Evolutionary conservation across 2,113 vertebrate species (phyloP), one percentile per base, ranked within the genome.

Genomic region (Neopipo cinnamomea): DNA sequence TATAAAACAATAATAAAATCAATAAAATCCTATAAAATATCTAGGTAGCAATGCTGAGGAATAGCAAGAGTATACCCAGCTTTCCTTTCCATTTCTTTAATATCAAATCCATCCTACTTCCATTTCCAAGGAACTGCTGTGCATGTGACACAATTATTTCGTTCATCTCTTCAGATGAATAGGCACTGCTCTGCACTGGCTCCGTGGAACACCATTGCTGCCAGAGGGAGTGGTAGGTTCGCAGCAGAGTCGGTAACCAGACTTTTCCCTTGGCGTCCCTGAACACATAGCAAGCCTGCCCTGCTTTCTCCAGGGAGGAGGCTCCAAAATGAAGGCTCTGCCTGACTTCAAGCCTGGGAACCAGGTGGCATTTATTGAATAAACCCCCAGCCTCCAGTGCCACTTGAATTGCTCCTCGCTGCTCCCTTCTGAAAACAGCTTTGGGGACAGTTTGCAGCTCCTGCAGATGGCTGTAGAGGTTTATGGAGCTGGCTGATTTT

Each of bases 381-480:
- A 1, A 67, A 68, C 9, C 2, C 0, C 22, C 31, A 56, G 19
- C 52, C 66, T 88, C n/a, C 39, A 75, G 39, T 1, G 3, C 16
- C 0, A 1, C 49, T 76, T 4, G 4, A 50, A 19, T 35, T 6
- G 6, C 27, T 84, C 2, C 11, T 71, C 4, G 0, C 30, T 13
- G 16, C 37, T 79, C 46, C 72, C 25, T 33, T 58, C 2, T 0
- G 0, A 23, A 70, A 85, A 15, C 0, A 1, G 18, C 33, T 31
- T 20, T 13, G 31, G 3, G 61, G 6, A 42, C 25, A 11, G 31
- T 24, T 53, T 30, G 23, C 59, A 59, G 58, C 18, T 61, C 55
- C 59, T 42, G 68, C 55, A 73, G 63, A 10, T 0, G 2, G 31
- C 52, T 63, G 23, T 14, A 30, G n/a, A 67, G 63, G 39, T 85